Evolutionary conservation across 2,888 invertebrate species (phyloP).

Genomic region (Norana najaformis): DNA sequence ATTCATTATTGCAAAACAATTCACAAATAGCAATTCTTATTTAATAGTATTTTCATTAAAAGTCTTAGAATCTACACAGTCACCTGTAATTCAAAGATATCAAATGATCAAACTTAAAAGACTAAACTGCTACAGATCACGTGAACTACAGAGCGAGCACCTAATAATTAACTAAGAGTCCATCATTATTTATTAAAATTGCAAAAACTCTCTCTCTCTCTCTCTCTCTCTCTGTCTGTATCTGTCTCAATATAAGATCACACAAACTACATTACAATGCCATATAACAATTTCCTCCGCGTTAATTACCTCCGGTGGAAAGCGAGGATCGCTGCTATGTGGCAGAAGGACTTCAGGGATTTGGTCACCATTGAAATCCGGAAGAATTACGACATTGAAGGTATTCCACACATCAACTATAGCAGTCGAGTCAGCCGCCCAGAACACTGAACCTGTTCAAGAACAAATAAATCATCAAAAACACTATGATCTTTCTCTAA

Average conservation of each 20-base stretch:
- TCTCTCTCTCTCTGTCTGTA: neutral
- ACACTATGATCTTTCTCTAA: neutral
- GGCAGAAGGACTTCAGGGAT: constrained; percentile 50
- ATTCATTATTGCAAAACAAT: neutral
- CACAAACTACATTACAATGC: neutral
- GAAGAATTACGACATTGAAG: constrained; percentile 51
- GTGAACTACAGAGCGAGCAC: no score
- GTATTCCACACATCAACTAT: constrained; percentile 52
- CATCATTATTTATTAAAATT: no score
- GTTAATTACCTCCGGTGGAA: constrained; percentile 33
- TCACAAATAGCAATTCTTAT: neutral
- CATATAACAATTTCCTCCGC: neutral
- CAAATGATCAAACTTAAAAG: neutral
- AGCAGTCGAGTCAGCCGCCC: constrained; percentile 36
- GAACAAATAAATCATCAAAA: neutral
- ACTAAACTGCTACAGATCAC: neutral
- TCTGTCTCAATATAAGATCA: neutral
- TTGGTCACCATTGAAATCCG: constrained; percentile 57
- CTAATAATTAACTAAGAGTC: no score
- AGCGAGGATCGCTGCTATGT: constrained; percentile 48
- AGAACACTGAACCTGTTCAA: constrained; percentile 36
- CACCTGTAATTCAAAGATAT: no score
- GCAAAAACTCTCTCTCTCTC: neutral
- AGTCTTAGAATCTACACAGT: no score
- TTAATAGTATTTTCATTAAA: neutral